Conservation (phyloP, 1,140 invertebrate genomes). For the Temnothorax nylanderi region DNA sequence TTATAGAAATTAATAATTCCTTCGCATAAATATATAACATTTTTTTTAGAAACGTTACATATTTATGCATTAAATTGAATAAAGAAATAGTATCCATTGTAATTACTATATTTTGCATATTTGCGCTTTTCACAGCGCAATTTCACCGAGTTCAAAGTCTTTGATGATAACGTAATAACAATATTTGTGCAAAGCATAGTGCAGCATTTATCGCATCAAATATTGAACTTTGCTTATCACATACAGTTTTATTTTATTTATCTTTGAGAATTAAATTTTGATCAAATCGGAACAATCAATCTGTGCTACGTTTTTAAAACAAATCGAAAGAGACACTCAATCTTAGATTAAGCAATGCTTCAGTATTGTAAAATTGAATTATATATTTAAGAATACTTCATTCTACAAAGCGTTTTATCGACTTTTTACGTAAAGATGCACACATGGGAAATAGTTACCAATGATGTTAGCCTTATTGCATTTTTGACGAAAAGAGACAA, state of each 20-base stretch:
- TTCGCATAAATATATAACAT: neutral
- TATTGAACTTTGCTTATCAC: neutral
- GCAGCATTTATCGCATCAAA: neutral
- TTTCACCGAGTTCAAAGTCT: neutral
- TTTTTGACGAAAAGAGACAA: conserved; percentile 4
- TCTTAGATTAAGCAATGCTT: neutral
- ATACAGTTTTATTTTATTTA: neutral
- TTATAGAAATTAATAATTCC: neutral
- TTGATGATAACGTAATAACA: neutral
- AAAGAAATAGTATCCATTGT: neutral
- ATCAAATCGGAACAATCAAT: neutral
- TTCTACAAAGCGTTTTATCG: neutral
- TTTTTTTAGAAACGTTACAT: neutral
- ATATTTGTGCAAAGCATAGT: neutral
- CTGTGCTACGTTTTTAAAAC: neutral
- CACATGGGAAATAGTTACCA: neutral
- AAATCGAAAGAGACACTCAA: neutral
- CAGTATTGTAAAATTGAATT: neutral
- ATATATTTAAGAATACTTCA: neutral
- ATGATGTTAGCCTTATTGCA: neutral
- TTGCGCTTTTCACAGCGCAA: neutral
- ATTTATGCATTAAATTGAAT: neutral
- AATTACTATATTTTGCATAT: conserved; percentile 1
- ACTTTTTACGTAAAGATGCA: neutral
- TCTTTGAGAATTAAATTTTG: neutral